These are phyloP conservation scores for Hypothenemus hampei DNA, from an alignment of 1,140 invertebrate species.

Conservation along the genomic window DNA sequence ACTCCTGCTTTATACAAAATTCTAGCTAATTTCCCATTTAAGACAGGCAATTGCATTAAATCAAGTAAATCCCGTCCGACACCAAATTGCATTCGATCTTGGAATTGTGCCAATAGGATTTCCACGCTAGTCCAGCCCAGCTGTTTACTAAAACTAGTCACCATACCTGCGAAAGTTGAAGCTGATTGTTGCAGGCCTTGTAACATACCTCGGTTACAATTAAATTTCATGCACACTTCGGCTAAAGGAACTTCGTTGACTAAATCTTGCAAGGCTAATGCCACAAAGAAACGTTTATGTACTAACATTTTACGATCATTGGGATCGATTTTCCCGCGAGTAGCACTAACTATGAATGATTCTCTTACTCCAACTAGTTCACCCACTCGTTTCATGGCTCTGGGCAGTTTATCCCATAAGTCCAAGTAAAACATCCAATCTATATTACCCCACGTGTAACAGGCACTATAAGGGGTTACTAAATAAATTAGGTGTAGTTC, in stretches of 20 bases:
- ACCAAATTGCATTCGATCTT: conserved; percentile 90
- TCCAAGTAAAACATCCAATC: conserved; percentile 87
- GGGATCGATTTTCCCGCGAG: conserved; percentile 55
- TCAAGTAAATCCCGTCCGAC: conserved; percentile 89
- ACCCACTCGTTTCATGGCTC: conserved; percentile 78
- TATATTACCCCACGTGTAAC: conserved; percentile 69
- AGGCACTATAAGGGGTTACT: conserved; percentile 81
- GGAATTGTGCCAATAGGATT: conserved; percentile 86
- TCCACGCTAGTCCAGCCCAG: conserved; percentile 92
- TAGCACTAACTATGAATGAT: conserved; percentile 75
- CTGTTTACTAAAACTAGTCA: conserved; percentile 56
- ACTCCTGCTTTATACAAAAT: conserved; percentile 81
- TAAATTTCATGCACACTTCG: conserved; percentile 76
- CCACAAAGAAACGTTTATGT: conserved; percentile 80
- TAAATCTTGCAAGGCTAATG: conserved; percentile 87
- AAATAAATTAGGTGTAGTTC: conserved; percentile 94
- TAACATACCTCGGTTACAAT: conserved; percentile 78
- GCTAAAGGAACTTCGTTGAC: conserved; percentile 84
- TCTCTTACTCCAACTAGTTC: conserved; percentile 89
- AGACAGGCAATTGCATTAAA: conserved; percentile 75
- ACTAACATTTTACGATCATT: conserved; percentile 41
- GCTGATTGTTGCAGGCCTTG: conserved; percentile 92
- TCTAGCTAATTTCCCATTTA: conserved; percentile 83
- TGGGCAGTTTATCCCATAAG: conserved; percentile 77
- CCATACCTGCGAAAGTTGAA: conserved; percentile 89